phyloP scores from a whole-genome alignment of 1,140 invertebrate genomes.

The Anagrus nilaparvatae region DNA sequence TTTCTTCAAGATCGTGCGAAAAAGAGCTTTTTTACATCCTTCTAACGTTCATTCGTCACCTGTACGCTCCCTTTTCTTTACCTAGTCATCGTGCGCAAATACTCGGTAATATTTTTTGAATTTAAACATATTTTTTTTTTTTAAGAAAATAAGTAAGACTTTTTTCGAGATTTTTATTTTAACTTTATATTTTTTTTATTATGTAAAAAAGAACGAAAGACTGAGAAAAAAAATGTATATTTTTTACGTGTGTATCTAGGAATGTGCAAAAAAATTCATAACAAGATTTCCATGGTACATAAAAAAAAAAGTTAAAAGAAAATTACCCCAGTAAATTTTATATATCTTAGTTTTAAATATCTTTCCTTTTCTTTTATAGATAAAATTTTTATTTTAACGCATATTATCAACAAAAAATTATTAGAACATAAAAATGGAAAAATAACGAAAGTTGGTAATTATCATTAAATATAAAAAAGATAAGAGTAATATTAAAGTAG shows the following conservation, averaged over 20 bases:
- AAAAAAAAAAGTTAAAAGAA: conserved; percentile 2
- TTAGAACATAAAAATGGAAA: too few relatives aligned
- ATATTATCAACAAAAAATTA: not conserved
- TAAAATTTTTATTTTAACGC: not conserved
- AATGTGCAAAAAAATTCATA: not conserved
- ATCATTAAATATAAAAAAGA: too few relatives aligned
- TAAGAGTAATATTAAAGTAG: too few relatives aligned
- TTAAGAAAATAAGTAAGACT: not conserved
- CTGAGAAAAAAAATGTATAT: conserved; percentile 1
- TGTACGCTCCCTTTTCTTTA: not conserved
- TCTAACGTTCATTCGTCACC: too few relatives aligned
- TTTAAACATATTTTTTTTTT: not conserved
- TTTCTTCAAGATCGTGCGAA: not conserved
- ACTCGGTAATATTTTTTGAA: not conserved
- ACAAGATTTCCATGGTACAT: not conserved
- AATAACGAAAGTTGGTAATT: too few relatives aligned
- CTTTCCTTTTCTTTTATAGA: not conserved
- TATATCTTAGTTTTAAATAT: not conserved
- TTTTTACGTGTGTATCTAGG: not conserved
- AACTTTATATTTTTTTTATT: conserved; percentile 5
- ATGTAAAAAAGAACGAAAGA: not conserved
- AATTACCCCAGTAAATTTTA: not conserved
- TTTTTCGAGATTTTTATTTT: too few relatives aligned
- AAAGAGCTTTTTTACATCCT: too few relatives aligned
- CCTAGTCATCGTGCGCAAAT: not conserved